Percentiles rank a stretch among this genome's conserved stretches.
Evolutionary conservation across 2,797 vertebrate genomes (phyloP).

Genomic region (Poeciliopsis infans): DNA sequence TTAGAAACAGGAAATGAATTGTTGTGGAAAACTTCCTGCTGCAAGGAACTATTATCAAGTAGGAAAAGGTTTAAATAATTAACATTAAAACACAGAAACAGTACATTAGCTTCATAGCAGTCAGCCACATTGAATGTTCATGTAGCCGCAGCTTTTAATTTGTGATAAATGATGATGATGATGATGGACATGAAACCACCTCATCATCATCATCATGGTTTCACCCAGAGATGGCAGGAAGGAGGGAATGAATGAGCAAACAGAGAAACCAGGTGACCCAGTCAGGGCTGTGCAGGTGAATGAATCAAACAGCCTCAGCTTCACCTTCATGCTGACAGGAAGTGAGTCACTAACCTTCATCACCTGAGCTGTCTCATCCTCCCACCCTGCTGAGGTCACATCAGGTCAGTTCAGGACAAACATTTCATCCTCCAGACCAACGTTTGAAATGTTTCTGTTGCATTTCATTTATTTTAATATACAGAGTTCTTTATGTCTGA

Average conservation of each 20-base stretch:
- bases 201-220: not conserved
- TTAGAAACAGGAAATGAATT: not conserved
- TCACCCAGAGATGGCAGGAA: not conserved
- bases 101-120: not conserved
- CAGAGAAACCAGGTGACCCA: constrained; percentile 1
- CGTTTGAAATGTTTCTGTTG: not conserved
- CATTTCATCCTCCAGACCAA: not conserved
- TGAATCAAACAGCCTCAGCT: constrained; percentile 3
- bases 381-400: not conserved
- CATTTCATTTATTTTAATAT: not conserved
- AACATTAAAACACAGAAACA: not conserved
- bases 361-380: not conserved
- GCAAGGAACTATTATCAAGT: not conserved
- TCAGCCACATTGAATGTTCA: not conserved
- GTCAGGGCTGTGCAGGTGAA: not conserved
- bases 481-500: not conserved
- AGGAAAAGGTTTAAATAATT: not conserved
- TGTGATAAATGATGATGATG: not conserved
- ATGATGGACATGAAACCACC: not conserved
- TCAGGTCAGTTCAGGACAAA: not conserved
- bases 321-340: constrained; percentile 5
- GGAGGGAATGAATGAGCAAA: not conserved
- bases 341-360: constrained; percentile 30
- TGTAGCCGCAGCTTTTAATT: not conserved
- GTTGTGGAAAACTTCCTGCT: not conserved